Conservation (phyloP, 30 jellyfish, hydroid and myxozoan species). For the Nemopilema nomurai region DNA sequence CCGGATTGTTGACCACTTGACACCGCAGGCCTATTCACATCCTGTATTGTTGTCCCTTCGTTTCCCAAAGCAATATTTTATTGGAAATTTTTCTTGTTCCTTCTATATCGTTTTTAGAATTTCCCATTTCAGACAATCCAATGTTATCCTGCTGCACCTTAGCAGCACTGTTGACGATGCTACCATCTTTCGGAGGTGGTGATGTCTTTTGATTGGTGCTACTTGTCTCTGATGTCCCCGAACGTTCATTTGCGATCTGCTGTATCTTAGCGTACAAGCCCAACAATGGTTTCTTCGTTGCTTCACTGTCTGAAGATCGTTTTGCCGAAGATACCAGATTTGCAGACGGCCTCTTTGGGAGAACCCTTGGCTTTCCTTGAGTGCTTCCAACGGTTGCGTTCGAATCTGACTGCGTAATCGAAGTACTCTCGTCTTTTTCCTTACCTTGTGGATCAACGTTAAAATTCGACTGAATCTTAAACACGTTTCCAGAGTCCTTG, state of each 20-base stretch:
- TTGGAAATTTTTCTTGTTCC: neutral
- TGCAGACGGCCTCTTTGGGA: constrained; percentile 26
- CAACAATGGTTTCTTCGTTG: constrained; percentile 13
- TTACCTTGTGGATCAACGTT: neutral
- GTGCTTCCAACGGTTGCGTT: neutral
- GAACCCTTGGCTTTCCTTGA: neutral
- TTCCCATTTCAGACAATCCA: neutral
- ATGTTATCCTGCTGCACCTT: neutral
- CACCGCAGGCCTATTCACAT: neutral
- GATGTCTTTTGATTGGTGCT: neutral
- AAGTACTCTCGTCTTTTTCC: neutral
- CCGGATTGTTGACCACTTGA: neutral
- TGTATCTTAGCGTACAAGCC: constrained; percentile 47
- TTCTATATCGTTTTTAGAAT: neutral
- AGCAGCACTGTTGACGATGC: neutral
- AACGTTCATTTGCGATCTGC: constrained; percentile 24
- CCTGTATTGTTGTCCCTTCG: neutral
- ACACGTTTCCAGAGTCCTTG: neutral
- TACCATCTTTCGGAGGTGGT: neutral
- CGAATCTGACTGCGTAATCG: neutral
- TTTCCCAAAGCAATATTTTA: neutral
- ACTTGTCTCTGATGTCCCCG: neutral
- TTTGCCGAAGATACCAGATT: constrained; percentile 34
- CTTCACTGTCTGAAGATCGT: constrained; percentile 38
- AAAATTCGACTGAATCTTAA: neutral